These are phyloP conservation scores for Phenacoccus solenopsis DNA, from an alignment of 1,140 invertebrate species.

Conservation along the genomic window DNA sequence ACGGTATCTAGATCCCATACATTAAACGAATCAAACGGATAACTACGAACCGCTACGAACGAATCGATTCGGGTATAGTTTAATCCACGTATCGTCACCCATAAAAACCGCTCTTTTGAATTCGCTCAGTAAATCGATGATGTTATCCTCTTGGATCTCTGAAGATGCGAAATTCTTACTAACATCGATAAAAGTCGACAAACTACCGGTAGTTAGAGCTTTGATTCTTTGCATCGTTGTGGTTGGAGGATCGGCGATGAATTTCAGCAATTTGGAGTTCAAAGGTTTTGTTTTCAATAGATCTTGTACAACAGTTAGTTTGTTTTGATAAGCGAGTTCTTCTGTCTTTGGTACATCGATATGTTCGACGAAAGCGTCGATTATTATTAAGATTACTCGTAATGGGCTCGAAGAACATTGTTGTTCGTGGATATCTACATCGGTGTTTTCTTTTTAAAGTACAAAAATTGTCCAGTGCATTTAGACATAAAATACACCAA, in stretches of 20 bases:
- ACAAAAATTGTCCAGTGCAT: no score
- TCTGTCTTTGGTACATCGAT: conserved; percentile 32
- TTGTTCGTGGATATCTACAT: conserved; percentile 20
- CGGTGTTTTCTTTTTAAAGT: no score
- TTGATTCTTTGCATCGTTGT: conserved; percentile 92
- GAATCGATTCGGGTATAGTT: conserved; percentile 65
- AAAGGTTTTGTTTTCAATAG: conserved; percentile 46
- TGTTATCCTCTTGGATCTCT: conserved; percentile 82
- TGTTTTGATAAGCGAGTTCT: conserved; percentile 56
- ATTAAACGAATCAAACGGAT: conserved; percentile 86
- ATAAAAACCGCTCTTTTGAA: conserved; percentile 62
- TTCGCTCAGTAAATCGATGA: conserved; percentile 51
- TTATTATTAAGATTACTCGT: conserved; percentile 66
- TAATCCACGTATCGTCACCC: conserved; percentile 93
- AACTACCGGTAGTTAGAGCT: conserved; percentile 82
- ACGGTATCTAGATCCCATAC: conserved; percentile 95
- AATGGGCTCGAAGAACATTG: conserved; percentile 33
- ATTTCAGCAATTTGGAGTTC: conserved; percentile 54
- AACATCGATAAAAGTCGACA: conserved; percentile 91
- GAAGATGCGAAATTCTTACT: conserved; percentile 89
- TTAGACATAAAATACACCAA: no score
- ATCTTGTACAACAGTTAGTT: conserved; percentile 55
- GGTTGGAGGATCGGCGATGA: conserved; percentile 92
- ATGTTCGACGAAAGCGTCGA: conserved; percentile 77
- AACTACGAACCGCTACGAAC: conserved; percentile 53